Conservation (phyloP, 2,888 invertebrate species). For the Zelleria hepariella region DNA sequence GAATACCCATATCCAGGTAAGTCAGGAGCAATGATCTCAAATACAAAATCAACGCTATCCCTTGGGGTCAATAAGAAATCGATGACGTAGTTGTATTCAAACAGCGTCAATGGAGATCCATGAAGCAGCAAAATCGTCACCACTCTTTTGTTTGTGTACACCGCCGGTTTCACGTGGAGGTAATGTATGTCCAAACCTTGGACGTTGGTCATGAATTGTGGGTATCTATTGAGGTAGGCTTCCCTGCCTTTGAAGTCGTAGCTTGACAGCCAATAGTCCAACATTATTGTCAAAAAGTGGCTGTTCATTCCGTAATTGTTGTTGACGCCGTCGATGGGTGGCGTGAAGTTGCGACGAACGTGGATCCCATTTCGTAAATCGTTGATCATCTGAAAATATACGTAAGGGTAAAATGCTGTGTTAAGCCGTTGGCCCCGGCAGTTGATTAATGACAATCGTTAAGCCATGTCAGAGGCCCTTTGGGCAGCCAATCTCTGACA, state of each 20-base stretch:
- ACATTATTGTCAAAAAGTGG: slow-evolving; percentile 74
- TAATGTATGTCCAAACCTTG: slow-evolving; percentile 83
- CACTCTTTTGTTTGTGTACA: background rate
- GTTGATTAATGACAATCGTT: no score
- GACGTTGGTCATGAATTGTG: slow-evolving; percentile 83
- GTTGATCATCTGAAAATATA: slow-evolving; percentile 3
- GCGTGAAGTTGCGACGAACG: background rate
- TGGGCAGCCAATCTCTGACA: no score
- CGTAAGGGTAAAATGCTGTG: no score
- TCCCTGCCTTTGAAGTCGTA: slow-evolving; percentile 79
- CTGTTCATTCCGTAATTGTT: slow-evolving; percentile 89
- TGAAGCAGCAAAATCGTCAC: slow-evolving; percentile 22
- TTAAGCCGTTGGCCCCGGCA: no score
- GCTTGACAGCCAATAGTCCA: slow-evolving; percentile 83
- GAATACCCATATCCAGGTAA: slow-evolving; percentile 24
- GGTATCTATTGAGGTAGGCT: slow-evolving; percentile 78
- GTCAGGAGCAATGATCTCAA: slow-evolving; percentile 61
- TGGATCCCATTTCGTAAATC: background rate
- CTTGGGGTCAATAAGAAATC: slow-evolving; percentile 9
- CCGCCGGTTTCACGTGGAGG: slow-evolving; percentile 75
- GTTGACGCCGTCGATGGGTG: slow-evolving; percentile 75
- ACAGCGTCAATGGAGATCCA: slow-evolving; percentile 47
- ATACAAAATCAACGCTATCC: slow-evolving; percentile 50
- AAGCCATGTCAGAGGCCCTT: no score
- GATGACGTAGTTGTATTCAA: background rate